Evolutionary conservation across 2,888 invertebrate genomes (phyloP).

Genomic region (Melieria picta): DNA sequence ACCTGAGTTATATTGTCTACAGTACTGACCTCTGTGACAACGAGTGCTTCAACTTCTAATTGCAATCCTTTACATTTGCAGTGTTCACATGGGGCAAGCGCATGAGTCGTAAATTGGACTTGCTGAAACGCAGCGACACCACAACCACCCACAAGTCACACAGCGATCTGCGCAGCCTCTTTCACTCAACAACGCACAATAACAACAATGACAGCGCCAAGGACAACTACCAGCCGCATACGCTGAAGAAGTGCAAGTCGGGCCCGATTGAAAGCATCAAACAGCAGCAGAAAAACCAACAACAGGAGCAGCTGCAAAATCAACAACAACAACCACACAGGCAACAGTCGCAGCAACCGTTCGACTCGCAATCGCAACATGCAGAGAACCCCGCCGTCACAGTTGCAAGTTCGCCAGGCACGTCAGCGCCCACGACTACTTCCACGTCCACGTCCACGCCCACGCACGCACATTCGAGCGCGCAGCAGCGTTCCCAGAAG

Average conservation of each 20-base stretch:
- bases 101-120: conserved; percentile 81
- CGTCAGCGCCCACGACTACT: conserved; percentile 30
- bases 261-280: conserved; percentile 70
- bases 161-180: conserved; percentile 66
- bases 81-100: conserved; percentile 81
- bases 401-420: conserved; percentile 5
- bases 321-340: conserved; percentile 6
- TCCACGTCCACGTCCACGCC: conserved; percentile 43
- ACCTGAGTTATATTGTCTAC: too few species aligned
- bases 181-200: conserved; percentile 55
- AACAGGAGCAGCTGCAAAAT: conserved; percentile 42
- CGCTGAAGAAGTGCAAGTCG: conserved; percentile 69
- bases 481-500: conserved; percentile 65
- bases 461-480: conserved; percentile 42
- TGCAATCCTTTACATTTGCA: conserved; percentile 47
- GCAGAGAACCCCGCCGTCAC: conserved; percentile 39
- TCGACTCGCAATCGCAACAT: conserved; percentile 27
- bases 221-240: conserved; percentile 50
- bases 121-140: conserved; percentile 73
- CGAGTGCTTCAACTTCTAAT: too few species aligned
- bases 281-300: conserved; percentile 51
- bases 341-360: conserved; percentile 4
- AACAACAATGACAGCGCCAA: conserved; percentile 46
- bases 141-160: conserved; percentile 68
- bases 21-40: too few species aligned